These are phyloP conservation scores for Cynocephalus volans DNA, from an alignment of 2,113 vertebrate species.

Conservation along the genomic window DNA sequence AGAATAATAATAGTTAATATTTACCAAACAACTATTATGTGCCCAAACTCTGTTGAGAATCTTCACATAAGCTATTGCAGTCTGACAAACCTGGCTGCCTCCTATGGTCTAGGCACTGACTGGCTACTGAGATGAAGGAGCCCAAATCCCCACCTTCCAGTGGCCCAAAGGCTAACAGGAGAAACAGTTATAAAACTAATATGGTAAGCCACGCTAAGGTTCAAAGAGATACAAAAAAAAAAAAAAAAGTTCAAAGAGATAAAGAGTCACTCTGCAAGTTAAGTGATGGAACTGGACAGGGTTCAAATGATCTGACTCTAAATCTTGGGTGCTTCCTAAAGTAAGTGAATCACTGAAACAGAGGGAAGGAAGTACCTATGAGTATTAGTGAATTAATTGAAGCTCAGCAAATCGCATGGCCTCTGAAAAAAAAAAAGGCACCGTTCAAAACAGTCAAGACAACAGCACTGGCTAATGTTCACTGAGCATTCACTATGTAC, in stretches of 20 bases:
- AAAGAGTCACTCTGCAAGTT: neutral
- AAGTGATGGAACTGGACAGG: neutral
- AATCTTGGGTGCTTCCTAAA: constrained; percentile 55
- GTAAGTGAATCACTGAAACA: constrained; percentile 54
- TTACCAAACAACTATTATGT: neutral
- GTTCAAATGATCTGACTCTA: constrained; percentile 48
- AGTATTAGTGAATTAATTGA: neutral
- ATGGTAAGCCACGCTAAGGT: constrained; percentile 12
- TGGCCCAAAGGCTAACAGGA: constrained; percentile 23
- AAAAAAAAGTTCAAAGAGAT: no score
- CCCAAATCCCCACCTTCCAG: neutral
- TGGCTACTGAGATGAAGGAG: neutral
- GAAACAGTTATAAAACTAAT: constrained; percentile 38
- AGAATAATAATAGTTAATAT: neutral
- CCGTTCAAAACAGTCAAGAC: neutral
- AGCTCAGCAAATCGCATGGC: constrained; percentile 43
- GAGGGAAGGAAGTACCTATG: neutral
- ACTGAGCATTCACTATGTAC: neutral
- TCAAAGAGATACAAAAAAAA: neutral
- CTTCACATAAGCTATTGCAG: neutral
- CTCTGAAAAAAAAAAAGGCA: neutral
- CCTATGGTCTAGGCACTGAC: neutral
- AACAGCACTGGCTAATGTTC: neutral
- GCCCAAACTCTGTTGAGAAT: neutral
- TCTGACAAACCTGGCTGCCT: neutral